Evolutionary conservation across 2,797 vertebrate species (phyloP).

Genomic region (Pachyuromys duprasi): DNA sequence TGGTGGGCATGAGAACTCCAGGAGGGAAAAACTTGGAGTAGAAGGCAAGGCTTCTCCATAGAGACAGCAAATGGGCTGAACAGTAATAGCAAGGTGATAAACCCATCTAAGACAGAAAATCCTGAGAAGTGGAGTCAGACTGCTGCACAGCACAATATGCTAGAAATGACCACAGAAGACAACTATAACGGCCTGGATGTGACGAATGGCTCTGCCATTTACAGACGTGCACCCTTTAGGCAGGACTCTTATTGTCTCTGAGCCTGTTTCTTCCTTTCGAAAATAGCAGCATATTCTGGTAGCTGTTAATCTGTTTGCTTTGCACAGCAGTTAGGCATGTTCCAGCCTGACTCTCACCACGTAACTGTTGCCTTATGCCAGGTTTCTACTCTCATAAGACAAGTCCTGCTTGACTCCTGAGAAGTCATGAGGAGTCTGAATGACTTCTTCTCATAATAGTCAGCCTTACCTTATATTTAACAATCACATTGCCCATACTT

Average conservation of each 20-base stretch:
- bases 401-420: not conserved
- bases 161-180: not conserved
- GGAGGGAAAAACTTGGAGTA: not conserved
- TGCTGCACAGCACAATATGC: not conserved
- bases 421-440: no score
- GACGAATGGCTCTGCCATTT: not conserved
- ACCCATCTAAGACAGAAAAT: not conserved
- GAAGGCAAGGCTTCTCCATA: not conserved
- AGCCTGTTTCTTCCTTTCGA: conserved; percentile 26
- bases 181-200: not conserved
- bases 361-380: not conserved
- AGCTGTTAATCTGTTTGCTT: not conserved
- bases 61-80: not conserved
- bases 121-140: not conserved
- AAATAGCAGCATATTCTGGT: not conserved
- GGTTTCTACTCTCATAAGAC: not conserved
- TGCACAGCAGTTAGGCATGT: not conserved
- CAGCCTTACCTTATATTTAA: not conserved
- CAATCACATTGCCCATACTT: not conserved
- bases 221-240: not conserved
- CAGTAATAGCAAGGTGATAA: not conserved
- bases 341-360: not conserved
- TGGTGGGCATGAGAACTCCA: not conserved
- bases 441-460: not conserved
- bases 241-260: not conserved